A percentile compares a stretch with the other conserved stretches of the same genome.
phyloP scores from a whole-genome alignment of 1,140 invertebrate genomes.

The Drosophila orena region DNA sequence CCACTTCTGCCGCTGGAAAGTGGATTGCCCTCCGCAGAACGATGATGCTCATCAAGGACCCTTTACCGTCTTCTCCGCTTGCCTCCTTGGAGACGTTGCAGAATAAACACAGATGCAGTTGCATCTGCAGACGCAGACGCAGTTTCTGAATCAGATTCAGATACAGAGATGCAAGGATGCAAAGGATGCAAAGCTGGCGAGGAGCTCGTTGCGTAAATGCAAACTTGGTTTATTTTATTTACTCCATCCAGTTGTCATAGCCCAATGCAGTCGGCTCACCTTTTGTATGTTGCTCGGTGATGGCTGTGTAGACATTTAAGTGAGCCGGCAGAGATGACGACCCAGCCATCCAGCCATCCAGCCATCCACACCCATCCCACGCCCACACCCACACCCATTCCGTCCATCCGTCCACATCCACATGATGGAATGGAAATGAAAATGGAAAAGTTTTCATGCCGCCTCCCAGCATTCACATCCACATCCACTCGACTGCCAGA shows the following conservation, averaged over 20 bases:
- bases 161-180: conserved; percentile 1
- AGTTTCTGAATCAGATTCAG: background rate
- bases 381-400: background rate
- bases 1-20: conserved; percentile 19
- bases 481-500: conserved; percentile 16
- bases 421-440: conserved; percentile 73
- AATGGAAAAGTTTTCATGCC: conserved; percentile 58
- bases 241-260: conserved; percentile 46
- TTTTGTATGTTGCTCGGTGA: conserved; percentile 49
- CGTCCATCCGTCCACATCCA: conserved; percentile 7
- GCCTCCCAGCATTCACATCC: conserved; percentile 10
- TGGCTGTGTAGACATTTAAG: conserved; percentile 58
- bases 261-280: conserved; percentile 52
- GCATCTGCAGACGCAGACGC: conserved; percentile 7
- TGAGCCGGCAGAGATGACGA: conserved; percentile 28
- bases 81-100: conserved; percentile 25
- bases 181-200: conserved; percentile 6
- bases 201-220: conserved; percentile 42
- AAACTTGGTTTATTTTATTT: conserved; percentile 67
- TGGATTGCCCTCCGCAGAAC: conserved; percentile 24
- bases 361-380: background rate
- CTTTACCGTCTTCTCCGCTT: background rate
- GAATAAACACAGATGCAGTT: conserved; percentile 21
- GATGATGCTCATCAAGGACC: conserved; percentile 40
- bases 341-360: background rate